A percentile compares a stretch with the other conserved stretches of the same genome.
Evolutionary conservation across 2,113 vertebrate species (phyloP).

Genomic region (Pterocles orientalis): DNA sequence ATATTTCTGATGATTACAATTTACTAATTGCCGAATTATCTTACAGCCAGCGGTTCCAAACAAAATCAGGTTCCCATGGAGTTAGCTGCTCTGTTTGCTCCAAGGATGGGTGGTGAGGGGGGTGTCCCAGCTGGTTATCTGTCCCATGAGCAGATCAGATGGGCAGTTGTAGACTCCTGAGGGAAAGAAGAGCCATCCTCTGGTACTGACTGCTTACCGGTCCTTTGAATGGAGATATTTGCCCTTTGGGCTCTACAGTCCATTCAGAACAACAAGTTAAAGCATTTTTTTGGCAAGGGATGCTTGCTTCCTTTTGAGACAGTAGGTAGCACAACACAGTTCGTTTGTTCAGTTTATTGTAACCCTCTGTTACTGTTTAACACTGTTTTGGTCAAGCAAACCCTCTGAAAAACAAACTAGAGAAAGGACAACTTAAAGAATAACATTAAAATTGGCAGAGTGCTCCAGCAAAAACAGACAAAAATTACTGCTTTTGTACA

Average conservation of each 20-base stretch:
- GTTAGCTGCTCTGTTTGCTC: not conserved
- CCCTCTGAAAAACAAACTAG: not conserved
- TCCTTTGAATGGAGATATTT: not conserved
- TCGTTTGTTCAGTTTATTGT: not conserved
- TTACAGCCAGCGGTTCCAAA: not conserved
- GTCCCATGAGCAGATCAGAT: not conserved
- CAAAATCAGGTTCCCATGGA: not conserved
- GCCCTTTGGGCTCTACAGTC: not conserved
- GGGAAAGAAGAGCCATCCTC: not conserved
- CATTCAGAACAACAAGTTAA: not conserved
- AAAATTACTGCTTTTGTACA: not conserved
- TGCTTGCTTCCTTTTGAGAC: not conserved
- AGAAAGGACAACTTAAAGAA: not conserved
- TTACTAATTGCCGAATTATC: not conserved
- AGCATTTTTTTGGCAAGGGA: not conserved
- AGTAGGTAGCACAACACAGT: accelerated
- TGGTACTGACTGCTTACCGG: not conserved
- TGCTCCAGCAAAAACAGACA: not conserved
- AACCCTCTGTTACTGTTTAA: not conserved
- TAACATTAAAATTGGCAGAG: not conserved
- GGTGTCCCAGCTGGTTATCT: not conserved
- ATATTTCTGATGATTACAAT: not conserved
- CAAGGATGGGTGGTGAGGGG: accelerated
- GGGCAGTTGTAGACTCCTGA: not conserved
- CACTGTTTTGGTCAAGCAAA: not conserved